Percentiles rank a stretch among this genome's conserved stretches.
These are phyloP conservation scores for Dasyurus viverrinus DNA, from an alignment of 2,113 vertebrate genomes.

Conservation along the genomic window DNA sequence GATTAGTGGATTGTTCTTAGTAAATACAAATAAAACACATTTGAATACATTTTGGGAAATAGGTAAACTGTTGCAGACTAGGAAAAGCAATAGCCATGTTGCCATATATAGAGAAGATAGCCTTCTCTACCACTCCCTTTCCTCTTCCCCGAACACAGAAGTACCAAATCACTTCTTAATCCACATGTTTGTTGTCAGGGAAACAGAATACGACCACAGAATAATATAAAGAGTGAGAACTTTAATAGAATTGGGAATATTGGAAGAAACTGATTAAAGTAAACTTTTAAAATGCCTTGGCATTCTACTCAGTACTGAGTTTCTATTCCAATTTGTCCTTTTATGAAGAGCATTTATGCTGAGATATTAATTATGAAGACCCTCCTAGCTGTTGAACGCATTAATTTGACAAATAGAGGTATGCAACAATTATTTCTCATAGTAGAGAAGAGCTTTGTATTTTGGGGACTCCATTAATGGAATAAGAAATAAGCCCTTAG, in stretches of 20 bases:
- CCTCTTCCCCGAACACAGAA: too few species aligned
- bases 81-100: background rate
- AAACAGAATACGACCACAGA: background rate
- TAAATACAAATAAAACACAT: conserved; percentile 74
- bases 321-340: background rate
- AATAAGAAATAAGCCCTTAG: conserved; percentile 25
- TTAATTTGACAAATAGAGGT: background rate
- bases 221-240: background rate
- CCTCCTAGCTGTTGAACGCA: background rate
- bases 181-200: background rate
- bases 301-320: background rate
- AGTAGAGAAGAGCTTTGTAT: conserved; percentile 38
- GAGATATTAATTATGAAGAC: background rate
- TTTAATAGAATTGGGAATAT: background rate
- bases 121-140: background rate
- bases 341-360: conserved; percentile 10
- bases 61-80: background rate
- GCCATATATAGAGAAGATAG: background rate
- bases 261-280: background rate
- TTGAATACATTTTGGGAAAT: conserved; percentile 43
- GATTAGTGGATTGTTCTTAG: conserved; percentile 60
- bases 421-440: accelerated
- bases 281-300: background rate
- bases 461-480: conserved; percentile 34
- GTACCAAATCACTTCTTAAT: background rate